Evolutionary conservation across 2,113 vertebrate genomes (phyloP), one percentile per base, ranked within the genome.

Genomic region (Semicossyphus pulcher): DNA sequence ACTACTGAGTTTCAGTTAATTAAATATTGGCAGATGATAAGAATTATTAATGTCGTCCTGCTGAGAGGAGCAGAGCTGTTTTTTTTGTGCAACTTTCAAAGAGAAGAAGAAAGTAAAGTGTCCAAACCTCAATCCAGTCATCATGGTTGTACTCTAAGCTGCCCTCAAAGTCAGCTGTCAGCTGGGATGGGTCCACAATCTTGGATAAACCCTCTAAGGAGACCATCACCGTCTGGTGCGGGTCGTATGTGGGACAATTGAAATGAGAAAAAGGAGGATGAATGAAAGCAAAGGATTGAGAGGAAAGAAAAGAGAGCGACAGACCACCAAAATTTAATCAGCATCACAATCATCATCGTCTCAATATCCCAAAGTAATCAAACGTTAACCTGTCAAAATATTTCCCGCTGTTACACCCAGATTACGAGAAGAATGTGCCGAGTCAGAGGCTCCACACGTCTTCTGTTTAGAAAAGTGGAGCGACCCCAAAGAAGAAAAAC

Each of bases 181-280:
- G 94, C 93, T 99, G 97, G 77, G 97, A 98, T 63, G 96, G 96
- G 86, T 99, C 98, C 88, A 99, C 97, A 65, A 97, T 95, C 94
- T 98, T 98, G 93, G 96, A 95, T 91, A 99, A 96, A 92, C 97
- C 98, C 92, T 99, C 98, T 85, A 99, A 93, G 84, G 98, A 99
- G 76, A 99, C 98, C 97, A 99, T 98, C 82, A 96, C 96, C 81
- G 98, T 99, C 97, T 99, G 89, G 23, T 79, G 68, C 39, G 57
- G 7, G 72, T 80, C 62, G 10, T 39, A 32, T 57, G 66, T 45
- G 37, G 48, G 26, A 75, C 8, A 63, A 14, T 5, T n/a, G 10
- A 34, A 32, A n/a, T 29, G 28, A 53, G 51, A 32, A 31, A 53
- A 3, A 53, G 29, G 4, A 18, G 12, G 36, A 5, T 12, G 18